Percentiles rank a stretch among this genome's conserved stretches.
Evolutionary conservation across 2,113 vertebrate genomes (phyloP).

Genomic region (Saccopteryx bilineata): DNA sequence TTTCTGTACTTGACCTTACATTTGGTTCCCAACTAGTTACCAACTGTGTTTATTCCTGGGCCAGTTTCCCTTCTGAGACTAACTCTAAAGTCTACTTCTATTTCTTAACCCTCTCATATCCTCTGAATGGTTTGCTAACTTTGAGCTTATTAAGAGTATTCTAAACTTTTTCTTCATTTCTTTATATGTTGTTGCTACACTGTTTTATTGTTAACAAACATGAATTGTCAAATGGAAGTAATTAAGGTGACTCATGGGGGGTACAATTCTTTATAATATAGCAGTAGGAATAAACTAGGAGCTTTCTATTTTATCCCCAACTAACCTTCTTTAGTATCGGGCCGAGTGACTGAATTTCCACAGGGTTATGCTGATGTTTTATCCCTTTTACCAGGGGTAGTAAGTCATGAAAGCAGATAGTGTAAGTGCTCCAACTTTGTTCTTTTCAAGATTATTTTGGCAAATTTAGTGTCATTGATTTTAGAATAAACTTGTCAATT

Average conservation of each 20-base stretch:
- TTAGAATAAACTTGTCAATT: background rate
- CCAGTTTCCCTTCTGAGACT: conserved; percentile 5
- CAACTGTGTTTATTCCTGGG: background rate
- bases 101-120: background rate
- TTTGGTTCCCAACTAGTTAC: background rate
- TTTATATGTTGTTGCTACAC: background rate
- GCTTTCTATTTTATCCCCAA: background rate
- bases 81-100: background rate
- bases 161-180: background rate
- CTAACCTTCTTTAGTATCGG: background rate
- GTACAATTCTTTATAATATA: background rate
- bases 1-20: background rate
- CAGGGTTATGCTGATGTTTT: background rate
- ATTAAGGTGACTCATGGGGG: background rate
- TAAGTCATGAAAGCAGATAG: conserved; percentile 17
- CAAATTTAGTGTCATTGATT: background rate
- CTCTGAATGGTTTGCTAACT: background rate
- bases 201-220: background rate
- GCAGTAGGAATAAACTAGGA: background rate
- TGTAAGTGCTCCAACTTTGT: background rate
- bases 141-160: background rate
- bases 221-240: background rate
- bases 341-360: background rate
- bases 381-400: background rate
- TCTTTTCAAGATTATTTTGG: conserved; percentile 33